Base-by-base conservation (phyloP, 2,797 vertebrate species). In the Amniataba percoides region DNA sequence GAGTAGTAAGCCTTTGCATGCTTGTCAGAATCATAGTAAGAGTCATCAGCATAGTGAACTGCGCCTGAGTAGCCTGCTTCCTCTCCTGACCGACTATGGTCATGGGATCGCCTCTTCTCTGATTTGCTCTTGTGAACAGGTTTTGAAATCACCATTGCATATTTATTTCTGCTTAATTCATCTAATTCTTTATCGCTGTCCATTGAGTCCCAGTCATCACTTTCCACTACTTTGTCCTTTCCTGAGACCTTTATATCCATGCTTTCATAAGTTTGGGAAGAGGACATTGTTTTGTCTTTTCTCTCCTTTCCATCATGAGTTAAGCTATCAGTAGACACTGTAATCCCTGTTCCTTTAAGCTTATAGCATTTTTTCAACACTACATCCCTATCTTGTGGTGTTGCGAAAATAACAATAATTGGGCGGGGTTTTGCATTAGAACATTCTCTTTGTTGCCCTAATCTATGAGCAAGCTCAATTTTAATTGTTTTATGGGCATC, bases 301-400 rank as follows among this genome's bases (percentile, higher is more conserved):
- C 91, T 96, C 74, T 98, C 97, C 90, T 96, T 98, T 65, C 96
- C 88, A 31, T 99, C 97, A 61, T 96, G 95, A 71, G 95, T 93
- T 90, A 99, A 95, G 87, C 97, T 96, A 86, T 99, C 98, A 45
- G 97, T 99, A n/a, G 97, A 97, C 76, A 99, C 95, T 42, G 97
- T 97, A 74, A 99, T 97, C 18, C 98, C 97, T 42, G 97, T 98
- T 77, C 98, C 98, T 93, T 99, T 99, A 67, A 99, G 97, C 91
- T 99, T 99, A 77, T 99, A 99, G 73, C 98, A 99, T 85, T 99
- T 99, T 93, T 99, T 99, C 90, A 99, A 96, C 90, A 99, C 95
- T 71, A 97, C 91, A 93, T 99, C 98, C 83, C 98, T 96, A 65
- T 99, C 97, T 88, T 98, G 98, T 12, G 97, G 91, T 58, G 95